Percentiles rank a stretch among this genome's conserved stretches.
These are phyloP conservation scores for Cataglyphis altisquamis DNA, from an alignment of 2,888 invertebrate genomes.

Conservation along the genomic window DNA sequence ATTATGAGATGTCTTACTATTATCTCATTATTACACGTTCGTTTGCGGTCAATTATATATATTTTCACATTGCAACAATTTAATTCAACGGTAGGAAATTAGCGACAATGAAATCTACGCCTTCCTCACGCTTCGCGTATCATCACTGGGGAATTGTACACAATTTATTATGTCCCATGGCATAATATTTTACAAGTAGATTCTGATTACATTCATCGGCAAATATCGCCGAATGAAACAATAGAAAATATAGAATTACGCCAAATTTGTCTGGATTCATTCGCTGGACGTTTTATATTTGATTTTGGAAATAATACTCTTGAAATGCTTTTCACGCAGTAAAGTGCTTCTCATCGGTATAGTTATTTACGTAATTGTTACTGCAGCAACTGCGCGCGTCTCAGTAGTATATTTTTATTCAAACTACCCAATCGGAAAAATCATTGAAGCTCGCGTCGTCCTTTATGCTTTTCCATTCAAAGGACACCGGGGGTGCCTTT, in stretches of 20 bases:
- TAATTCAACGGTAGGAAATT: background rate
- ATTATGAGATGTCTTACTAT: slow-evolving; percentile 1
- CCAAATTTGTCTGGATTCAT: background rate
- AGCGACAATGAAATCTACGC: background rate
- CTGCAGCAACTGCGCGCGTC: background rate
- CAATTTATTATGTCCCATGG: background rate
- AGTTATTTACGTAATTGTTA: background rate
- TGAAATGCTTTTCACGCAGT: slow-evolving; percentile 3
- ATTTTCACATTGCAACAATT: background rate
- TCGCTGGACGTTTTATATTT: background rate
- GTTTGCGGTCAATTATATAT: slow-evolving; percentile 16
- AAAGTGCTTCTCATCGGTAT: background rate
- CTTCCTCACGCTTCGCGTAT: background rate
- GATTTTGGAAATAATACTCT: slow-evolving; percentile 16
- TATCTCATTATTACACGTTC: background rate
- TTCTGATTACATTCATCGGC: slow-evolving; percentile 22
- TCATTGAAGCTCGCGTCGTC: background rate
- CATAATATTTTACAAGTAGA: slow-evolving; percentile 23
- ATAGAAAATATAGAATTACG: slow-evolving; percentile 23
- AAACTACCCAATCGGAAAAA: slow-evolving; percentile 17
- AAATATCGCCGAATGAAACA: background rate
- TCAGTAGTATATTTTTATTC: background rate
- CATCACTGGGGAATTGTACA: background rate
- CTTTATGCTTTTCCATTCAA: slow-evolving; percentile 54
- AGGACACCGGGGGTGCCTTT: slow-evolving; percentile 33